Percentiles rank a stretch among this genome's conserved stretches.
Evolutionary conservation across 2,113 vertebrate species (phyloP).

Genomic region (Mirza zaza): DNA sequence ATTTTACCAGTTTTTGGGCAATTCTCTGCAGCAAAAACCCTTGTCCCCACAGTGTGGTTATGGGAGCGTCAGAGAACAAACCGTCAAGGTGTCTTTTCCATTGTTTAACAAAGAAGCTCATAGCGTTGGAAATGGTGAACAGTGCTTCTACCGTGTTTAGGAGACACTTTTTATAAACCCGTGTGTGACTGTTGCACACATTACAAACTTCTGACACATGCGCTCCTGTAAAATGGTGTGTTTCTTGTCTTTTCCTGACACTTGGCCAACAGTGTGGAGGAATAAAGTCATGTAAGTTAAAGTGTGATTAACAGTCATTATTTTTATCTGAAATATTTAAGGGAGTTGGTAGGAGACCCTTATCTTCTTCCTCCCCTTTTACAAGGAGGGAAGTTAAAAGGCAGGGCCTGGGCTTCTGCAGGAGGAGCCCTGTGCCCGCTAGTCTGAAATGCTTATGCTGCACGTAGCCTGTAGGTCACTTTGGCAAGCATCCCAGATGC

Average conservation of each 20-base stretch:
- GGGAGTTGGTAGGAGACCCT: constrained; percentile 47
- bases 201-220: neutral
- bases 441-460: constrained; percentile 58
- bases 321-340: constrained; percentile 76
- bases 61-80: neutral
- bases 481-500: constrained; percentile 67
- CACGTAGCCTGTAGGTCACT: constrained; percentile 71
- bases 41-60: fast-evolving
- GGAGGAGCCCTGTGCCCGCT: constrained; percentile 37
- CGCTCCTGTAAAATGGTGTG: neutral
- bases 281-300: constrained; percentile 29
- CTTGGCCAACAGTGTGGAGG: constrained; percentile 11
- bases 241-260: neutral
- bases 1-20: neutral
- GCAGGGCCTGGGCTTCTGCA: constrained; percentile 58
- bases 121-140: neutral
- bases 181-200: fast-evolving
- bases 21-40: neutral
- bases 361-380: neutral
- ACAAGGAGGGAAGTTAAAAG: neutral
- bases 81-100: neutral
- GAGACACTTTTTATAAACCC: neutral
- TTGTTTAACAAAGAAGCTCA: fast-evolving
- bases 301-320: constrained; percentile 68
- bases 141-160: neutral